Evolutionary conservation across 2,113 vertebrate species (phyloP).

Genomic region (Tiliqua scincoides): DNA sequence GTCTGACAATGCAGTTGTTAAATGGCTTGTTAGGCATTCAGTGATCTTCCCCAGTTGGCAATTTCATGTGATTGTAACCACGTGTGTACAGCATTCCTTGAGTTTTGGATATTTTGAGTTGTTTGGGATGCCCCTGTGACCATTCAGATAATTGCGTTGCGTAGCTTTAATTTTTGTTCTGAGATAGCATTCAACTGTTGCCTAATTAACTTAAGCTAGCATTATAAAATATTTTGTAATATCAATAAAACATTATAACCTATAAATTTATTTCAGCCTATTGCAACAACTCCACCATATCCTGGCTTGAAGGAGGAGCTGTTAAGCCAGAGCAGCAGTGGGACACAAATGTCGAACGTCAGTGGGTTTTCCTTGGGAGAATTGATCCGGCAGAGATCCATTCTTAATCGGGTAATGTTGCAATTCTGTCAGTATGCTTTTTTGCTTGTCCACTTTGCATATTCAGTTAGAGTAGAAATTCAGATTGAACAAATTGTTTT

Average conservation of each 20-base stretch:
- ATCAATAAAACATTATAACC: neutral
- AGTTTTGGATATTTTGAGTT: neutral
- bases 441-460: neutral
- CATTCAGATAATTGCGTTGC: neutral
- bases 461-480: neutral
- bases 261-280: slow-evolving; percentile 32
- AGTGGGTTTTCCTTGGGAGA: slow-evolving; percentile 65
- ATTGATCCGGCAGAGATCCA: slow-evolving; percentile 38
- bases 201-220: neutral
- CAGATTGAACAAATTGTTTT: neutral
- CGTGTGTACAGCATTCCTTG: neutral
- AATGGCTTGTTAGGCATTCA: neutral
- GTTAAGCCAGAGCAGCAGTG: slow-evolving; percentile 52
- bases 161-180: neutral
- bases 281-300: slow-evolving; percentile 40
- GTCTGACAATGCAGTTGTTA: too few relatives aligned
- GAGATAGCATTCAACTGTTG: neutral
- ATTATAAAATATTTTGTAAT: neutral
- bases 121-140: neutral
- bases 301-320: slow-evolving; percentile 23
- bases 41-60: neutral
- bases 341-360: slow-evolving; percentile 40
- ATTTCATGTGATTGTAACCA: neutral
- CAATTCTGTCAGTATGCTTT: fast-evolving
- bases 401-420: slow-evolving; percentile 41